Base-by-base conservation (phyloP, 2,888 invertebrate genomes). In the Lasioglossum morio region DNA sequence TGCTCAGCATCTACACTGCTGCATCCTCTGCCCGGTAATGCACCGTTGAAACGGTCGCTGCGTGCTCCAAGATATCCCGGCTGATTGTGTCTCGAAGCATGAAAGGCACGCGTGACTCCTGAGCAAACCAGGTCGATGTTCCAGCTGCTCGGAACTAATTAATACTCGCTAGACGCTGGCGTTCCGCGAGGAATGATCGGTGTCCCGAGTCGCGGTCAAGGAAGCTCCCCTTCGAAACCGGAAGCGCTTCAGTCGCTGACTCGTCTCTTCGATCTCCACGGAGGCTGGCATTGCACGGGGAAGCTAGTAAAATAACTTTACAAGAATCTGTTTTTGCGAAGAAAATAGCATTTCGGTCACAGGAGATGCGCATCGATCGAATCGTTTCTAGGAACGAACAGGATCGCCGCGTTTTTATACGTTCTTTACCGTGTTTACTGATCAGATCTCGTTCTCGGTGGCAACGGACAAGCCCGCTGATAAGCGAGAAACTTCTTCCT, bases 81-180 rank as follows among this genome's bases (percentile, higher is more conserved):
- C 34, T 37, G 53, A 73, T 75, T 43, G 69, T 43, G 69, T 74
- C 66, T 27, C 48, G 43, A 43, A 81, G 74, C 34, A 76, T 48
- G 84, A 80, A 72, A 72, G 79, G 81, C 81, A 73, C 81, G 86
- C 73, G 85, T 40, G 77, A 81, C 69, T 81, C 74, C 34, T 19
- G 70, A 74, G 69, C 40, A 14, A 43, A 57, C 46, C 57, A 27
- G 72, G 70, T 79, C 81, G 82, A 63, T 72, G 57, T 34, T 48
- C 77, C 77, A 69, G 48, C 48, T 34, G 48, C 23, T 34, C 37
- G 34, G 34, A 43, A 43, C n/a, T 48, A 66, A 77, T 77, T 77
- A 46, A 48, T 66, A 46, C 23, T 30, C 16, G 63, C 30, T n/a
- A 10, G 46, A 14, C 19, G 27, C 10, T 23, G 23, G 27, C 75